These are phyloP conservation scores for Limnodromus scolopaceus DNA, from an alignment of 2,797 vertebrate genomes.

Conservation along the genomic window DNA sequence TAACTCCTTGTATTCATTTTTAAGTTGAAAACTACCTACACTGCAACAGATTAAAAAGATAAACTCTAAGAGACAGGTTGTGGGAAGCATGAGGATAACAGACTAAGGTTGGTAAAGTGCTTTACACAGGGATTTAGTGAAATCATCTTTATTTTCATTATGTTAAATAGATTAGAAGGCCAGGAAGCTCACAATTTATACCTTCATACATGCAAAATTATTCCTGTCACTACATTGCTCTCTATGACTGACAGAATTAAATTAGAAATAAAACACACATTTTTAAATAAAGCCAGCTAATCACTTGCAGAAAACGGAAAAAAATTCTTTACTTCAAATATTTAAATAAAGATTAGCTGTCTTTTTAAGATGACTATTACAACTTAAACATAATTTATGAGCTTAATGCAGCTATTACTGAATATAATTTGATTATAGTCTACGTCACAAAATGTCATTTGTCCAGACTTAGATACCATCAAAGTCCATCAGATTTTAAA, in stretches of 20 bases:
- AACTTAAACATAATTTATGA: neutral
- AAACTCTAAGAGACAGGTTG: neutral
- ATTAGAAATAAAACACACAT: slow-evolving; percentile 15
- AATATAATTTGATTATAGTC: slow-evolving; percentile 14
- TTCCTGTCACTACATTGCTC: neutral
- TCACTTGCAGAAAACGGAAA: neutral
- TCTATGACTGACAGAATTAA: neutral
- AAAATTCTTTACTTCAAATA: slow-evolving; percentile 26
- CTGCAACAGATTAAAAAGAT: neutral
- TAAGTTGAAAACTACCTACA: neutral
- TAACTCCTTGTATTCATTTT: neutral
- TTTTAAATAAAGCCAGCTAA: slow-evolving; percentile 5
- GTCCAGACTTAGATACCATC: neutral
- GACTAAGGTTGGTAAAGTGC: neutral
- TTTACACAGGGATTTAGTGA: neutral
- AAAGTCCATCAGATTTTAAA: neutral
- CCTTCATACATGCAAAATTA: slow-evolving; percentile 30
- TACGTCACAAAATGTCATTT: neutral
- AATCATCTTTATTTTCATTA: slow-evolving; percentile 37
- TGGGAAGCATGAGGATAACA: neutral
- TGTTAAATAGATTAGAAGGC: slow-evolving; percentile 19
- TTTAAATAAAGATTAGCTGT: slow-evolving; percentile 43
- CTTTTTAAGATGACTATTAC: neutral
- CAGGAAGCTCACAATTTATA: slow-evolving; percentile 17
- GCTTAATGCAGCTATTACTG: slow-evolving; percentile 17